phyloP scores from a whole-genome alignment of 2,113 vertebrate species.

The Centropus unirufus region DNA sequence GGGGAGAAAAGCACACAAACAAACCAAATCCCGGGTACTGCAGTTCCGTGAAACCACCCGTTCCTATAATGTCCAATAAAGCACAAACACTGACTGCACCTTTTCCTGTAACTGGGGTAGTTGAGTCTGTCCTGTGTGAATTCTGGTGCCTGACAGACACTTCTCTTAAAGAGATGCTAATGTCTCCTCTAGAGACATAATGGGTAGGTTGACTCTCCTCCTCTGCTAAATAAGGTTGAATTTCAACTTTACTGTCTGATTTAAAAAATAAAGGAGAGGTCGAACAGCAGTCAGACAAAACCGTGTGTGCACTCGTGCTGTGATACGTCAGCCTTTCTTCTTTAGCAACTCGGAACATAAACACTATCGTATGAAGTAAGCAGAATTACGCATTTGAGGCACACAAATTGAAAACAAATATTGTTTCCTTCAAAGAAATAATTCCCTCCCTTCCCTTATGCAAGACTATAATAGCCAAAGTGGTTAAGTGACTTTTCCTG shows the following conservation, averaged over 20 bases:
- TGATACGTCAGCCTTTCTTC: background rate
- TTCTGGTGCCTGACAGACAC: background rate
- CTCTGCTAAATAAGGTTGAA: background rate
- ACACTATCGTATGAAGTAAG: background rate
- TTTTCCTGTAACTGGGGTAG: background rate
- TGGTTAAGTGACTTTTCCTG: background rate
- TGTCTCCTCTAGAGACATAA: background rate
- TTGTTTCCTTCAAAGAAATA: background rate
- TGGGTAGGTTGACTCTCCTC: background rate
- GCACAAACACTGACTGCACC: background rate
- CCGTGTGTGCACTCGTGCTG: background rate
- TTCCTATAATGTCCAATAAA: background rate
- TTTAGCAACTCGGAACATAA: background rate
- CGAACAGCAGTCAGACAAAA: background rate
- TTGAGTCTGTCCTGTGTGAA: background rate
- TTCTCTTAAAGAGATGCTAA: background rate
- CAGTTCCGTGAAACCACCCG: background rate
- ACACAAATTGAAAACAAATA: conserved; percentile 11
- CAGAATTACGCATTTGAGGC: background rate
- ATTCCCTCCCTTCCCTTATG: background rate
- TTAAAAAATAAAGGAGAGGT: background rate
- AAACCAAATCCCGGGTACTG: background rate
- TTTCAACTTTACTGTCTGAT: background rate
- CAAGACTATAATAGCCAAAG: background rate
- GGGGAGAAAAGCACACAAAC: background rate